Evolutionary conservation across 2,797 vertebrate genomes (phyloP), one percentile per base, ranked within the genome.

Genomic region (Schizopygopsis pylzovi): DNA sequence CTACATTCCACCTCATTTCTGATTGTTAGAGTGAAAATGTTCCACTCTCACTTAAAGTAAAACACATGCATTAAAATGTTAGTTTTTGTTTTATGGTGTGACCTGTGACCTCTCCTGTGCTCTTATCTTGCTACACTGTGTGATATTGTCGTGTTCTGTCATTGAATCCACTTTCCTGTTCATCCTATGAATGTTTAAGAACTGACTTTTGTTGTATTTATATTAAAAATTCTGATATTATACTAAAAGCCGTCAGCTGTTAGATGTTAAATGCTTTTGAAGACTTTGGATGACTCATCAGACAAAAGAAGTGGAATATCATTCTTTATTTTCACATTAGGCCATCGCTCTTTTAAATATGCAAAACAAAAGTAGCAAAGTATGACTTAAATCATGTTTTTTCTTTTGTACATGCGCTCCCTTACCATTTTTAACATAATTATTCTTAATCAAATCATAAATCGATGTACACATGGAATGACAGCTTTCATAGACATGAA

Each of bases 131-230:
- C 76, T 37, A 33, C 76, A 59, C 13, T 80, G 22, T 84, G 61
- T 65, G 28, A 16, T 37, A 6, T 49, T 81, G 15, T 70, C 12
- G 16, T 56, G 45, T 70, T 78, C 22, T 56, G 47, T 78, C 16
- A 20, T n/a, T n/a, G 20, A 79, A 79, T 67, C 5, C 43, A 76
- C 56, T 37, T 75, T 63, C 22, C 45, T 71, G 65, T 45, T 59
- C 37, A 70, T 84, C 63, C 22, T 56, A 56, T n/a, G 63, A 84
- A 75, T 63, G 43, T 83, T 47, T 79, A 84, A 39, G 0, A 63
- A 71, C 73, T 87, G 63, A 75, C 75, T 56, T 87, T 79, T 59
- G 63, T 72, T 70, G 65, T 80, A 86, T 68, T 85, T 85, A 56
- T 80, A 68, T 37, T 72, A 86, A 85, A 81, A 89, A 82, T 67